phyloP scores from a whole-genome alignment of 92 coral and sea anemone species.

The Porites lobata region DNA sequence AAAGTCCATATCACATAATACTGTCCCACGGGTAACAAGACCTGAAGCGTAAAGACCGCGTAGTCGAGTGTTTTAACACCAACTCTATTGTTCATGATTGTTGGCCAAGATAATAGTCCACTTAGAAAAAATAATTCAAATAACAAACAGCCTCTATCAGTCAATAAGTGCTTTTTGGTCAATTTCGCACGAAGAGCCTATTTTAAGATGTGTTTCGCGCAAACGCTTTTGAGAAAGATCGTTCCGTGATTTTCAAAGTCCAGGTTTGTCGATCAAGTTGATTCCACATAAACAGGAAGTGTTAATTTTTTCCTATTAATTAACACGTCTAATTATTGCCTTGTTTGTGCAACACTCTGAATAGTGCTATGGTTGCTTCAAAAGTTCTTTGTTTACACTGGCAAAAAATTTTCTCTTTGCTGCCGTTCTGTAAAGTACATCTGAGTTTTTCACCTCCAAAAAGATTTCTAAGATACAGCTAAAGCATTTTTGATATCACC shows the following conservation, averaged over 20 bases:
- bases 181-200: background rate
- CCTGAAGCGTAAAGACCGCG: background rate
- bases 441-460: background rate
- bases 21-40: background rate
- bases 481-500: background rate
- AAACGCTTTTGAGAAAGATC: background rate
- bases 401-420: background rate
- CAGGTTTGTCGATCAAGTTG: background rate
- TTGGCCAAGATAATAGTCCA: background rate
- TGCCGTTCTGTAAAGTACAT: background rate
- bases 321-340: constrained; percentile 17
- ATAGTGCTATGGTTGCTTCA: background rate
- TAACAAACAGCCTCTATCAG: background rate
- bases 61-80: background rate
- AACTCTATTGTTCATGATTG: background rate
- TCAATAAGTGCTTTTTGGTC: background rate
- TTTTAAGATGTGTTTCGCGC: background rate
- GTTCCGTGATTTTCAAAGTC: background rate
- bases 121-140: background rate
- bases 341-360: constrained; percentile 1
- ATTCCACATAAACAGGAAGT: constrained; percentile 14
- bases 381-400: background rate
- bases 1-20: background rate
- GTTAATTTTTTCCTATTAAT: constrained; percentile 12
- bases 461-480: background rate